These are phyloP conservation scores for Athene noctua DNA, from an alignment of 2,113 vertebrate genomes.

Conservation along the genomic window DNA sequence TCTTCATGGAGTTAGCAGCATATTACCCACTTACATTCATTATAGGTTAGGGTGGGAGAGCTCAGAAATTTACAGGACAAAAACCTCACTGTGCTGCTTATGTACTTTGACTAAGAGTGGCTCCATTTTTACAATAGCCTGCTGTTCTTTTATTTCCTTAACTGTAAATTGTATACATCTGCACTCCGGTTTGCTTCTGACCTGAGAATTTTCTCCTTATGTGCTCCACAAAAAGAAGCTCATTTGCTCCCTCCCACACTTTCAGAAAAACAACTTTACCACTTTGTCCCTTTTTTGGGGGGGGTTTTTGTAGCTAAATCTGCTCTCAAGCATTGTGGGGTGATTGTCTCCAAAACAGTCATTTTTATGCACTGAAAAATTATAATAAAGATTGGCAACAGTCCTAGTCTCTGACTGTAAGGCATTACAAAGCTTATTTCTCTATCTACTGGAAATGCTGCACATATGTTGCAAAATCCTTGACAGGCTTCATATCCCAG, in stretches of 20 bases:
- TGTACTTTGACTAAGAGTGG: neutral
- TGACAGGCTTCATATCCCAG: neutral
- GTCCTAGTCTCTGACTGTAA: neutral
- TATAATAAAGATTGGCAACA: neutral
- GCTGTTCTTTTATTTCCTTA: slow-evolving; percentile 31
- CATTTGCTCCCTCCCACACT: slow-evolving; percentile 25
- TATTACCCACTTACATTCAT: neutral
- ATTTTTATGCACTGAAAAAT: neutral
- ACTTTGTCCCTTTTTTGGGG: neutral
- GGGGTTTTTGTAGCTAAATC: neutral
- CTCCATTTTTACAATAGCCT: neutral
- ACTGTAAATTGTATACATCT: slow-evolving; percentile 15
- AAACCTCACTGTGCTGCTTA: neutral
- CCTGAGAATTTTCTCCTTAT: slow-evolving; percentile 29
- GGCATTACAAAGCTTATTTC: neutral
- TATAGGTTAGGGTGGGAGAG: neutral
- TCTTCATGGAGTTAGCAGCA: neutral
- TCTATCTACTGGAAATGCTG: neutral
- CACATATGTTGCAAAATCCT: neutral
- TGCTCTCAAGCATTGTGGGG: neutral
- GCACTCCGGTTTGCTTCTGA: slow-evolving; percentile 7
- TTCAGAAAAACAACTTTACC: slow-evolving; percentile 14
- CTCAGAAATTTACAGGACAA: slow-evolving; percentile 1
- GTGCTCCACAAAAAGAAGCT: slow-evolving; percentile 2
- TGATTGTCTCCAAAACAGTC: neutral